Conservation (phyloP, 2,888 invertebrate genomes). For the Drepanosiphum platanoidis region DNA sequence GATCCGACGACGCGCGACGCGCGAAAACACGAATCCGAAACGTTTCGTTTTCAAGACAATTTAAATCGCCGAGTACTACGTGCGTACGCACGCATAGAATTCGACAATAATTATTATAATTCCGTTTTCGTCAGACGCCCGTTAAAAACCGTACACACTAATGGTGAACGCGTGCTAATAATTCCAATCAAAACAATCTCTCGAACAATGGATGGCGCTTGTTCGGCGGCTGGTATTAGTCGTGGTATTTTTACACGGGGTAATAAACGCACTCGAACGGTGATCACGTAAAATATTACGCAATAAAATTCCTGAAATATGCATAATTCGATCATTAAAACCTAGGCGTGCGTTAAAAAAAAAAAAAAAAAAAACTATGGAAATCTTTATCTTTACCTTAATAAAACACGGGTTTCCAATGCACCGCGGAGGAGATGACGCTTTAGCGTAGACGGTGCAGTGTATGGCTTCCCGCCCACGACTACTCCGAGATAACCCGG, state of each 20-base stretch:
- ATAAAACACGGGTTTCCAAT: slow-evolving; percentile 12
- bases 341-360: neutral
- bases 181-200: neutral
- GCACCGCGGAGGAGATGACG: neutral
- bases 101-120: too few species aligned
- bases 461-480: slow-evolving; percentile 12
- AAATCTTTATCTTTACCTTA: neutral
- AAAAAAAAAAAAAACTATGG: neutral
- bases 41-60: too few species aligned
- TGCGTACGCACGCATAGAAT: too few species aligned
- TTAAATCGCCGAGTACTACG: too few species aligned
- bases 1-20: too few species aligned
- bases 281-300: neutral
- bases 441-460: neutral
- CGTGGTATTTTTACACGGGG: neutral
- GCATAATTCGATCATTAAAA: slow-evolving; percentile 25
- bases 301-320: slow-evolving; percentile 25
- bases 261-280: slow-evolving; percentile 24
- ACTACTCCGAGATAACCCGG: neutral
- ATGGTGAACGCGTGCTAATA: too few species aligned
- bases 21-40: too few species aligned
- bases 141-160: too few species aligned
- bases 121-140: too few species aligned
- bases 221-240: neutral
- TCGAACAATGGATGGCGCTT: neutral